These are phyloP conservation scores for Oceanodroma tethys DNA, from an alignment of 2,113 vertebrate species.

Conservation along the genomic window DNA sequence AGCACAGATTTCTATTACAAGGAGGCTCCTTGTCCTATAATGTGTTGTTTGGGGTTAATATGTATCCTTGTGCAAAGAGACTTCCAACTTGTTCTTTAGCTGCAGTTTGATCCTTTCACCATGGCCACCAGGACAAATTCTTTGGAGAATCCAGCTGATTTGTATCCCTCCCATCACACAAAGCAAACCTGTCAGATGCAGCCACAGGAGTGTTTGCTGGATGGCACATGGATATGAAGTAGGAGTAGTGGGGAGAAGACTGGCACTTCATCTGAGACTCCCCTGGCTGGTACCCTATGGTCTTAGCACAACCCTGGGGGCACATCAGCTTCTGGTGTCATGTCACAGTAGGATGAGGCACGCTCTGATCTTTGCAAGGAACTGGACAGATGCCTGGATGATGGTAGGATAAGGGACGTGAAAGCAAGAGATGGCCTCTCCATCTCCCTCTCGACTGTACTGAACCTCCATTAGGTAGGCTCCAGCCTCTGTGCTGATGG, in stretches of 20 bases:
- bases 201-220: not conserved
- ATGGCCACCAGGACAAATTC: rapidly evolving
- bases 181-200: not conserved
- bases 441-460: not conserved
- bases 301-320: not conserved
- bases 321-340: not conserved
- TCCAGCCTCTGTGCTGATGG: not conserved
- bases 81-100: not conserved
- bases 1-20: not conserved
- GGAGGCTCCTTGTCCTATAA: not conserved
- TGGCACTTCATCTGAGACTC: not conserved
- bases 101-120: not conserved
- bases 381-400: not conserved
- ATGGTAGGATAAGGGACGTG: not conserved
- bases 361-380: not conserved
- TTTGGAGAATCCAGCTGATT: not conserved
- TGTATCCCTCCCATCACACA: rapidly evolving
- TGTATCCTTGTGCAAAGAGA: not conserved
- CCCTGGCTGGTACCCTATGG: not conserved
- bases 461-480: not conserved
- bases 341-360: not conserved
- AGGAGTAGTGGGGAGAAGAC: not conserved
- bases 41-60: not conserved
- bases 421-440: not conserved
- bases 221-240: not conserved